Percentiles rank a stretch among this genome's conserved stretches.
Conservation (phyloP, 1,140 invertebrate genomes). For the Dendrolimus kikuchii region DNA sequence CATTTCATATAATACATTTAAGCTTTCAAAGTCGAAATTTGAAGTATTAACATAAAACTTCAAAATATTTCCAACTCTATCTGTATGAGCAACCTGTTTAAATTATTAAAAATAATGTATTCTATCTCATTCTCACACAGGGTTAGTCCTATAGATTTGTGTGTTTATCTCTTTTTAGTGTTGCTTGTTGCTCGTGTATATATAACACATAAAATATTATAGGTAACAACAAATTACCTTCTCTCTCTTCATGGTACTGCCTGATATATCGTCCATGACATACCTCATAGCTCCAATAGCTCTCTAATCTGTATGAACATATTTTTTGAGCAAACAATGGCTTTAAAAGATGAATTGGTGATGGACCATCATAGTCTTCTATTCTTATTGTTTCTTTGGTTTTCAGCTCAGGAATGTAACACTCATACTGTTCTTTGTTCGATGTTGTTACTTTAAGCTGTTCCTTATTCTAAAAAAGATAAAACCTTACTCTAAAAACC, state of each 20-base stretch:
- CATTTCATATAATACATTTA: too few relatives aligned
- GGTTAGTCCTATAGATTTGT: too few relatives aligned
- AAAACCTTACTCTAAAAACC: too few relatives aligned
- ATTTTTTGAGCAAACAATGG: conserved; percentile 81
- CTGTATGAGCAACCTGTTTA: too few relatives aligned
- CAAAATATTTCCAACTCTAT: too few relatives aligned
- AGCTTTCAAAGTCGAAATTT: too few relatives aligned
- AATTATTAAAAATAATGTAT: too few relatives aligned
- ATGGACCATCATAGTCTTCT: conserved; percentile 79
- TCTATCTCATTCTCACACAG: too few relatives aligned
- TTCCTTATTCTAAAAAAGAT: conserved; percentile 68
- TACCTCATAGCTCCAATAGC: conserved; percentile 98
- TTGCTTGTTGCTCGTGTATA: too few relatives aligned
- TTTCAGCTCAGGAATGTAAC: conserved; percentile 80
- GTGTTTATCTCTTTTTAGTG: too few relatives aligned
- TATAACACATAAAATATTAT: too few relatives aligned
- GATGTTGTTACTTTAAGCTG: conserved; percentile 75
- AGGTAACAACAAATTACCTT: conserved; percentile 69
- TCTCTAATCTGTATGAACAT: conserved; percentile 92
- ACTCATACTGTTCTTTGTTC: conserved; percentile 82
- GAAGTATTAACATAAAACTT: too few relatives aligned
- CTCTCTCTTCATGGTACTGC: conserved; percentile 96
- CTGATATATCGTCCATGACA: conserved; percentile 93
- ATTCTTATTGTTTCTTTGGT: conserved; percentile 73
- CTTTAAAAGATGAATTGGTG: conserved; percentile 83